Base-by-base conservation (phyloP, 2,888 invertebrate genomes). In the Troides aeacus region DNA sequence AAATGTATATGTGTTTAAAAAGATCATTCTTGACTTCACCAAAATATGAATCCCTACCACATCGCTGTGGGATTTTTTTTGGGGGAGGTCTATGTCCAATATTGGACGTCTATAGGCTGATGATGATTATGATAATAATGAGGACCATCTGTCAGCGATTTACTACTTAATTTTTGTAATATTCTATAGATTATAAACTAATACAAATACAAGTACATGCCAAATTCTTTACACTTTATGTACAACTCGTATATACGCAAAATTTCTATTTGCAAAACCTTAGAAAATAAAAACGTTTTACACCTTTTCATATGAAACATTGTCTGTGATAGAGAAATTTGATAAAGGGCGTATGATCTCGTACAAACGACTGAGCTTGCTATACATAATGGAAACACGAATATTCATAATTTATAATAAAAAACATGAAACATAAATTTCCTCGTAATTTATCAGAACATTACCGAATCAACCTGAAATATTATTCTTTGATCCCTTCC, bases 321-420 rank as follows among this genome's bases (percentile, higher is more conserved):
- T 58, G 57, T 64, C 42, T 59, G 23, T 46, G n/a, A 12, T 2
- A 15, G 46, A 24, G 23, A 64, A 58, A 58, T 42, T 58, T 58
- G 39, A 58, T 64, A 64, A 21, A 21, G 39, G 18, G 57, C 42
- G 1, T 42, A 17, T 58, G 18, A 18, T 8, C 12, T 30, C 30
- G 30, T 30, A 30, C 58, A 23, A 58, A 10, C 58, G 56, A 64
- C 58, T 57, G 64, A 57, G 30, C 56, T n/a, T 3, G 62, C 4
- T 58, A 8, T 21, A 6, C 6, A 21, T 10, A 62, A 39, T 6
- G 23, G 46, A 59, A 59, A 42, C 12, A 42, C 57, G 36, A 42
- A 64, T 58, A 23, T 58, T 64, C 58, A 21, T 58, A 42, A 64
- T 58, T 58, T 46, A 42, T 18, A 56, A 64, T 58, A 30, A 64